Evolutionary conservation across 2,888 invertebrate species (phyloP).

Genomic region (Apamea epomidion): DNA sequence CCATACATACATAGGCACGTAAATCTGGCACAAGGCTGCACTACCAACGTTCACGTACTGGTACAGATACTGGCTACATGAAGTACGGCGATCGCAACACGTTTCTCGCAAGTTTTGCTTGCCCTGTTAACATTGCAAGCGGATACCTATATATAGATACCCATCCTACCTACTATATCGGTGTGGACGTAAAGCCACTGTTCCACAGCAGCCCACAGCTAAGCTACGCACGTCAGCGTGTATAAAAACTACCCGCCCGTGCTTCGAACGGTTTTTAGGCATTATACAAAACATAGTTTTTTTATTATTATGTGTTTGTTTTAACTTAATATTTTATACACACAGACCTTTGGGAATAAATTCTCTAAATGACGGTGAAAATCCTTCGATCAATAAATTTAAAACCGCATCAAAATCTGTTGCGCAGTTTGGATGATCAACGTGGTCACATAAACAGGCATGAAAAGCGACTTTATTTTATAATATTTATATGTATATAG

Average conservation of each 20-base stretch:
- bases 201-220: neutral
- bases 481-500: neutral
- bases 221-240: neutral
- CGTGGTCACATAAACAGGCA: no score
- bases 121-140: conserved; percentile 55
- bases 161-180: conserved; percentile 4
- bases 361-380: neutral
- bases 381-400: no score
- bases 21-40: conserved; percentile 34
- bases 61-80: conserved; percentile 39
- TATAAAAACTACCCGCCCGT: neutral
- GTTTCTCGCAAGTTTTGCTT: conserved; percentile 55
- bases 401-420: neutral
- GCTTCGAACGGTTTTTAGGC: no score
- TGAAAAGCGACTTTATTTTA: neutral
- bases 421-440: neutral
- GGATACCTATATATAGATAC: conserved; percentile 5
- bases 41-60: conserved; percentile 29
- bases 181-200: neutral
- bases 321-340: neutral
- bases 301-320: neutral
- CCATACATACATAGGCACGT: neutral
- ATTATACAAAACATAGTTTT: no score
- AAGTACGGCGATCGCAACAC: conserved; percentile 50
- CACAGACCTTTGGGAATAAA: neutral